phyloP scores from a whole-genome alignment of 2,888 invertebrate species.

The Sepiola atlantica region DNA sequence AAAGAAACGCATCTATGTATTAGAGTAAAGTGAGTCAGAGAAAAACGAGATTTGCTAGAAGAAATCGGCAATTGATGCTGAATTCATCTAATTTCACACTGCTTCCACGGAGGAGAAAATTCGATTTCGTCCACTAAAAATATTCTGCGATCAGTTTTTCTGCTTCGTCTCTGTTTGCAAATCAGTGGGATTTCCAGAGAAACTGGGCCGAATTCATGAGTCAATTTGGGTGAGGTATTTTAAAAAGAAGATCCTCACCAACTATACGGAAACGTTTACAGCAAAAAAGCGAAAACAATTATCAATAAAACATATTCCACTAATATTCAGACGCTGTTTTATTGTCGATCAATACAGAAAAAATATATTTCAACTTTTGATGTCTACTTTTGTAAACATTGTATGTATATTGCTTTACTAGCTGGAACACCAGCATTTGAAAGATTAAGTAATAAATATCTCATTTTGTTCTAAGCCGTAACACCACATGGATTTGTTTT shows the following conservation, averaged over 20 bases:
- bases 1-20: background rate
- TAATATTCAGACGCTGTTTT: too few relatives aligned
- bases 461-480: too few relatives aligned
- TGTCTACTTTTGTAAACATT: too few relatives aligned
- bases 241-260: background rate
- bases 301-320: too few relatives aligned
- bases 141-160: background rate
- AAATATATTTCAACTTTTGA: too few relatives aligned
- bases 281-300: too few relatives aligned
- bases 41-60: background rate
- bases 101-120: background rate
- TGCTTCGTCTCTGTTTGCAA: background rate
- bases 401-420: too few relatives aligned
- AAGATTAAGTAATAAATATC: too few relatives aligned
- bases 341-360: too few relatives aligned
- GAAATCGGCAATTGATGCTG: background rate
- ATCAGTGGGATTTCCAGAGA: background rate
- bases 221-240: background rate
- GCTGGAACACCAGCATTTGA: too few relatives aligned
- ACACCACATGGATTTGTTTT: too few relatives aligned
- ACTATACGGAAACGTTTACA: too few relatives aligned
- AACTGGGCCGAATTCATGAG: background rate
- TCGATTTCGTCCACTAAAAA: background rate
- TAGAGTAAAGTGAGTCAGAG: background rate
- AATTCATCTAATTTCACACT: background rate